Evolutionary conservation across 2,797 vertebrate species (phyloP), one percentile per base, ranked within the genome.

Genomic region (Sphenodon punctatus): DNA sequence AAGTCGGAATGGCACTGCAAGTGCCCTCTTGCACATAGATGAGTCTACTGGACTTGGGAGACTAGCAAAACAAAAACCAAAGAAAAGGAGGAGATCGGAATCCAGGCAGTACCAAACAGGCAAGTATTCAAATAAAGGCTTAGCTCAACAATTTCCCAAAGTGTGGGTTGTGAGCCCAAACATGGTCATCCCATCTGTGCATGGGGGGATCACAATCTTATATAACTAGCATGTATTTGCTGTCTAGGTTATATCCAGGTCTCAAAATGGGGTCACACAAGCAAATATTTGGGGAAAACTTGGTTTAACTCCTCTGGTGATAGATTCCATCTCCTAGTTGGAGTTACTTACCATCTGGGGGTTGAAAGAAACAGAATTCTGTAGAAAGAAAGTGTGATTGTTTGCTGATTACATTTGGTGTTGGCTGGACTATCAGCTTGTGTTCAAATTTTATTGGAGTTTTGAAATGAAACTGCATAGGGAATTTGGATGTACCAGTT

Each of bases 101-200:
- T 98, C 97, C 30, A 97, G 98, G 75, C 98, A 99, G 91, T 98
- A 99, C 91, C 98, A 99, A 94, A 99, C 98, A 95, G 98, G 98
- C 99, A 93, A 93, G 95, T 84, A 19, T 34, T 32, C 56, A 74
- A 14, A 22, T 49, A 20, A n/a, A n/a, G n/a, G n/a, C n/a, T n/a
- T n/a, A n/a, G n/a, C n/a, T n/a, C n/a, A n/a, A n/a, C n/a, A n/a
- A n/a, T n/a, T n/a, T n/a, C n/a, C n/a, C n/a, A n/a, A n/a, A n/a
- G n/a, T n/a, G n/a, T n/a, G n/a, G n/a, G n/a, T n/a, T n/a, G n/a
- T n/a, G n/a, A n/a, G n/a, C n/a, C n/a, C n/a, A n/a, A n/a, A n/a
- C n/a, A n/a, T n/a, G n/a, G n/a, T n/a, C n/a, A n/a, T n/a, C n/a
- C n/a, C n/a, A n/a, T n/a, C n/a, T n/a, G n/a, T n/a, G n/a, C n/a